phyloP scores from a whole-genome alignment of 2,888 invertebrate species.

The Galeruca laticollis region DNA sequence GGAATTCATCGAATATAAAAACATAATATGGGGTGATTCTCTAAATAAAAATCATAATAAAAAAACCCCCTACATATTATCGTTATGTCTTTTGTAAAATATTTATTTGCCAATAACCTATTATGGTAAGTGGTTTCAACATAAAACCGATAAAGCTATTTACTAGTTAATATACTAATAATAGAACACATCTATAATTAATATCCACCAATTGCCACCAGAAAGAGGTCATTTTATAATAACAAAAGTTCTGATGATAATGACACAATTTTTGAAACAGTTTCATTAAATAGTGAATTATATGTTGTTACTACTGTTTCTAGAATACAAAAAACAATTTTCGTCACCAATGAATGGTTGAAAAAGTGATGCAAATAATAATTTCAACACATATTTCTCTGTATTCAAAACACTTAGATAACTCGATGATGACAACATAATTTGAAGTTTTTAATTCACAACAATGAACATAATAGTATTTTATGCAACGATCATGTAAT shows the following conservation, averaged over 20 bases:
- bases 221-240: neutral
- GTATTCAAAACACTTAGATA: neutral
- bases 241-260: neutral
- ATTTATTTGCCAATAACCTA: neutral
- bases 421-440: neutral
- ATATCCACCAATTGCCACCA: neutral
- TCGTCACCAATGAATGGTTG: neutral
- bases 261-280: neutral
- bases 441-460: neutral
- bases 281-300: constrained; percentile 1
- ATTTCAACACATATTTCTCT: neutral
- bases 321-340: neutral
- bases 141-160: neutral
- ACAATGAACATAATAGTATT: neutral
- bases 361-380: neutral
- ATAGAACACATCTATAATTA: neutral
- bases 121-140: constrained; percentile 4
- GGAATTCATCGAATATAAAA: too few relatives aligned
- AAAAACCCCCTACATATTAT: too few relatives aligned
- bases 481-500: too few relatives aligned
- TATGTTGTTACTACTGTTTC: neutral
- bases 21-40: too few relatives aligned
- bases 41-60: too few relatives aligned
- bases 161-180: neutral
- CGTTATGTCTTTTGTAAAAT: neutral